Evolutionary conservation across 2,113 vertebrate genomes (phyloP).

Genomic region (Trochalopteron elliotii): DNA sequence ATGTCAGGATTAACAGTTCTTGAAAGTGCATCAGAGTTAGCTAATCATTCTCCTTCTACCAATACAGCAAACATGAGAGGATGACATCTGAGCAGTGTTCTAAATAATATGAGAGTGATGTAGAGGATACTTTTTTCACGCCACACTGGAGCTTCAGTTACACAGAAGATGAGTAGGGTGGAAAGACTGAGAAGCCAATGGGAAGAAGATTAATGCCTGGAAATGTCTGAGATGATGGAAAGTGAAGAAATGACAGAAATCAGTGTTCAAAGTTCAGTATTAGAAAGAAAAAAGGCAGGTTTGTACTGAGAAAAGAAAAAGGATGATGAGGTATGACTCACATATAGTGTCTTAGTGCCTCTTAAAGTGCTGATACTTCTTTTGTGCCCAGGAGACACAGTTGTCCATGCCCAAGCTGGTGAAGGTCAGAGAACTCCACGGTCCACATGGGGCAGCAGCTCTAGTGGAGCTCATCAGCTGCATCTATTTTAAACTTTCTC

Average conservation of each 20-base stretch:
- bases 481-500: constrained; percentile 17
- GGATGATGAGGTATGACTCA: not conserved
- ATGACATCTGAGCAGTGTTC: not conserved
- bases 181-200: not conserved
- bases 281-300: not conserved
- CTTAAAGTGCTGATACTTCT: not conserved
- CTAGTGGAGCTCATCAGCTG: not conserved
- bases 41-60: not conserved
- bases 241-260: not conserved
- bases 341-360: not conserved
- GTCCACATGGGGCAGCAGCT: not conserved
- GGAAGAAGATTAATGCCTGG: not conserved
- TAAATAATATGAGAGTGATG: not conserved
- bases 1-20: not conserved
- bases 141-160: constrained; percentile 43
- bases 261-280: not conserved
- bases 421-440: not conserved
- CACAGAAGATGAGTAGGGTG: constrained; percentile 8
- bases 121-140: not conserved
- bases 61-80: not conserved
- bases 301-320: not conserved
- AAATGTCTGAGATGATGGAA: not conserved
- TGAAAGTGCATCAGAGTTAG: not conserved
- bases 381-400: not conserved
- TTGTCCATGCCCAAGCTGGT: not conserved